These are phyloP conservation scores for Leucophenga maculata DNA, from an alignment of 2,888 invertebrate species.

Conservation along the genomic window DNA sequence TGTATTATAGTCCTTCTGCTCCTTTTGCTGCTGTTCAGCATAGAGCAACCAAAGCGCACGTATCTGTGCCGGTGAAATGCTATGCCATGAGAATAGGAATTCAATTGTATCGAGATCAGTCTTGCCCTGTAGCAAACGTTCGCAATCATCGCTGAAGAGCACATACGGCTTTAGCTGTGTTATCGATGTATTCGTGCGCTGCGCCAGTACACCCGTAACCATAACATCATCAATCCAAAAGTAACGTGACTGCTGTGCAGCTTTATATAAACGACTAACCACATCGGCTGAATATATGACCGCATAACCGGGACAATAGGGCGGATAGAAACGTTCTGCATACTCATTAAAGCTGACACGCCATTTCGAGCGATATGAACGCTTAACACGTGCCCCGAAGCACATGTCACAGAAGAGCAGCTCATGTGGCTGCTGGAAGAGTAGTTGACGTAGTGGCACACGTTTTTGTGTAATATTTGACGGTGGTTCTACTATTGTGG, in stretches of 20 bases:
- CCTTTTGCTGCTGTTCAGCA: slow-evolving; percentile 33
- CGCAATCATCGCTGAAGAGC: slow-evolving; percentile 51
- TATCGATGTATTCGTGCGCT: slow-evolving; percentile 74
- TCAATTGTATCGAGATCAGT: slow-evolving; percentile 56
- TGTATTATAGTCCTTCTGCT: slow-evolving; percentile 29
- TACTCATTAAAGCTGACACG: slow-evolving; percentile 81
- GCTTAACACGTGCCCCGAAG: slow-evolving; percentile 74
- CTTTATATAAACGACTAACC: slow-evolving; percentile 75
- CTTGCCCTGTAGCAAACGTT: slow-evolving; percentile 54
- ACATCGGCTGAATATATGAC: slow-evolving; percentile 80
- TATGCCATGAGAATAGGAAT: slow-evolving; percentile 70
- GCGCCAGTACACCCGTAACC: slow-evolving; percentile 79
- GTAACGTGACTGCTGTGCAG: slow-evolving; percentile 77
- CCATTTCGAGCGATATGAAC: slow-evolving; percentile 83
- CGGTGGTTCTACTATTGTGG: slow-evolving; percentile 35
- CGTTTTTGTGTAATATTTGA: slow-evolving; percentile 36
- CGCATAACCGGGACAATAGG: slow-evolving; percentile 83
- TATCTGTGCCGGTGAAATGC: slow-evolving; percentile 71
- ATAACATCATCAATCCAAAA: slow-evolving; percentile 91
- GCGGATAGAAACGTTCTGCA: slow-evolving; percentile 78
- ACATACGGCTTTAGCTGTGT: slow-evolving; percentile 65
- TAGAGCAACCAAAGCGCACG: slow-evolving; percentile 71
- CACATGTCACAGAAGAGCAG: slow-evolving; percentile 79
- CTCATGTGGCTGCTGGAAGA: slow-evolving; percentile 70
- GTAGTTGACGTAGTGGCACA: slow-evolving; percentile 37